phyloP scores from a whole-genome alignment of 2,888 invertebrate genomes.

The Alloplasta piceator region DNA sequence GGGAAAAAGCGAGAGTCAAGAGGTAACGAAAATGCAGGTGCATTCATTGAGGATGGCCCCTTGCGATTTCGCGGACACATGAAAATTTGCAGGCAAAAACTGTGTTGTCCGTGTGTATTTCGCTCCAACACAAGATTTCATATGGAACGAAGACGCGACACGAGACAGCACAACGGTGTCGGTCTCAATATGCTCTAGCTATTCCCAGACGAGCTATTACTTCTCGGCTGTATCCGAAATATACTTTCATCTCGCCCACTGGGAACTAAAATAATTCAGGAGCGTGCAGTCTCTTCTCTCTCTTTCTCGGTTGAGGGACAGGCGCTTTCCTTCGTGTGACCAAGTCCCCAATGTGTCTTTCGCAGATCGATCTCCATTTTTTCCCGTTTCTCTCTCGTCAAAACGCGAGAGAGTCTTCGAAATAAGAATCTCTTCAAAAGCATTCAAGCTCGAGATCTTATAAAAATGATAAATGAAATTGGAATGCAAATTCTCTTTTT shows the following conservation, averaged over 20 bases:
- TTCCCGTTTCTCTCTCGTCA: neutral
- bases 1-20: neutral
- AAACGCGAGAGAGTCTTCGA: neutral
- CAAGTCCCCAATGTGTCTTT: constrained; percentile 11
- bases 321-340: neutral
- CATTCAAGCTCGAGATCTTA: constrained; percentile 23
- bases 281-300: constrained; percentile 36
- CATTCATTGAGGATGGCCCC: neutral
- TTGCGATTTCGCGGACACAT: too few relatives aligned
- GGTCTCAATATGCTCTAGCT: constrained; percentile 57
- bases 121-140: too few relatives aligned
- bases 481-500: neutral
- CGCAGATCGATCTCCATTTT: constrained; percentile 35
- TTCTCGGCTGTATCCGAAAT: constrained; percentile 76
- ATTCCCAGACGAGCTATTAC: constrained; percentile 74
- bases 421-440: neutral
- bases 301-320: neutral
- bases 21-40: neutral
- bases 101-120: too few relatives aligned
- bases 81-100: too few relatives aligned
- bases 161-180: constrained; percentile 40
- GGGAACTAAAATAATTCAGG: constrained; percentile 71
- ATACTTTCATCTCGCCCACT: constrained; percentile 71
- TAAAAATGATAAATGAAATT: neutral
- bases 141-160: neutral